A percentile compares a stretch with the other conserved stretches of the same genome.
These are phyloP conservation scores for Ophthalmotilapia sp. DNA, from an alignment of 2,113 vertebrate species.

Conservation along the genomic window DNA sequence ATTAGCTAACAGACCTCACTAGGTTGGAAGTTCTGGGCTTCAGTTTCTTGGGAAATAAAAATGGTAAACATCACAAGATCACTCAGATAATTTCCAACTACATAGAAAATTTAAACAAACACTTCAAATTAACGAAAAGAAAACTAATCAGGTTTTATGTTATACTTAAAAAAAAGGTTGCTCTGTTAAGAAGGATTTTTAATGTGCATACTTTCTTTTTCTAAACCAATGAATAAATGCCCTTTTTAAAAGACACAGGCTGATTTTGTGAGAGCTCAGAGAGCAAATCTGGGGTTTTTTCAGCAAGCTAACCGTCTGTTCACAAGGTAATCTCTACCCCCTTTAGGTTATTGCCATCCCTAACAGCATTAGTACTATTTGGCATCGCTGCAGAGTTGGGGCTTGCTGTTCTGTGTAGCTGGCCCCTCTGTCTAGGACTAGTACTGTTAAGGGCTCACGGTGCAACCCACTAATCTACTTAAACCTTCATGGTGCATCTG, in stretches of 20 bases:
- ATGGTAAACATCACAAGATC: background rate
- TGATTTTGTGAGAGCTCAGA: background rate
- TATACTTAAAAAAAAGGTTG: background rate
- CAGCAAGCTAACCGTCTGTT: background rate
- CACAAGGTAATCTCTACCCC: background rate
- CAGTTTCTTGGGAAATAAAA: background rate
- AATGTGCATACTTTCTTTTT: background rate
- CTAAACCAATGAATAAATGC: background rate
- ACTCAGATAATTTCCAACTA: background rate
- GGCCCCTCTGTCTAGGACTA: slow-evolving; percentile 5
- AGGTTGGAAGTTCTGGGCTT: background rate
- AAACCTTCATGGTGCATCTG: background rate
- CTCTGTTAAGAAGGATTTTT: background rate
- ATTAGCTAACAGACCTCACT: background rate
- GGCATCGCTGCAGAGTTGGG: background rate
- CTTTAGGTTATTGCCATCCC: background rate
- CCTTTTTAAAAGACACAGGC: background rate
- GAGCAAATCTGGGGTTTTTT: background rate
- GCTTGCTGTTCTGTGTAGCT: background rate
- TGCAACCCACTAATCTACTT: slow-evolving; percentile 41
- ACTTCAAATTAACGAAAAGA: background rate
- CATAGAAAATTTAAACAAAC: background rate
- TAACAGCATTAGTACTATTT: background rate
- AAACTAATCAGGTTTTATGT: background rate
- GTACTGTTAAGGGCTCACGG: slow-evolving; percentile 35